A percentile compares a stretch with the other conserved stretches of the same genome.
Evolutionary conservation across 2,888 invertebrate species (phyloP).

Genomic region (Zeuzera pyrina): DNA sequence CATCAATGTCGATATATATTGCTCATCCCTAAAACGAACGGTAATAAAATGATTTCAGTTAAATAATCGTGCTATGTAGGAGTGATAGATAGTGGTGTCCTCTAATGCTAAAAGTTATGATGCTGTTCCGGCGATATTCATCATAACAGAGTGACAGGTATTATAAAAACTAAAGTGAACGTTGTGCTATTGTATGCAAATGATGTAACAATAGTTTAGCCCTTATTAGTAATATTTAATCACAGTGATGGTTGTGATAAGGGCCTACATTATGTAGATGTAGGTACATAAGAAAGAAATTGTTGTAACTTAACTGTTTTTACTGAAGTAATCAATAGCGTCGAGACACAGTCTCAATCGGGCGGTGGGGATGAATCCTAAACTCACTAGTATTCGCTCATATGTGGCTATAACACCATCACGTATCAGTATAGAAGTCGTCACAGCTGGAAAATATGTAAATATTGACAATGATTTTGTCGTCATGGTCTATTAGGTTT

Average conservation of each 20-base stretch:
- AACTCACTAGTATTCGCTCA: constrained; percentile 72
- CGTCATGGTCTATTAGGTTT: too few relatives aligned
- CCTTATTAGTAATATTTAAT: constrained; percentile 17
- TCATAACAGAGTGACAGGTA: constrained; percentile 5
- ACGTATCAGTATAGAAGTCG: constrained; percentile 68
- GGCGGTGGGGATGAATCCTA: constrained; percentile 75
- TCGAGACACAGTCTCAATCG: constrained; percentile 77
- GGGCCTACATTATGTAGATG: too few relatives aligned
- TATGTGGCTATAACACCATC: constrained; percentile 74
- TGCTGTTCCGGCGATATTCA: constrained; percentile 11
- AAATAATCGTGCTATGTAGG: too few relatives aligned
- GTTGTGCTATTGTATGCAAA: constrained; percentile 16
- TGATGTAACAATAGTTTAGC: constrained; percentile 4
- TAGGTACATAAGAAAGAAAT: constrained; percentile 5
- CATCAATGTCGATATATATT: too few relatives aligned
- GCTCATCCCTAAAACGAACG: too few relatives aligned
- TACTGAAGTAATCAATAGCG: constrained; percentile 78
- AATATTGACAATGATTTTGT: too few relatives aligned
- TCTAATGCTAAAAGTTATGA: constrained; percentile 4
- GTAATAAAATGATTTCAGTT: too few relatives aligned
- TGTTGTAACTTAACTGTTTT: constrained; percentile 70
- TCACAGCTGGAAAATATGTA: constrained; percentile 48
- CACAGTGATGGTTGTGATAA: constrained; percentile 20
- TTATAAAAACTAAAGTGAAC: constrained; percentile 2
- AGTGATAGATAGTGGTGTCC: constrained; percentile 4